These are phyloP conservation scores for Phylloscopus collybita DNA, from an alignment of 2,797 vertebrate species.

Conservation along the genomic window DNA sequence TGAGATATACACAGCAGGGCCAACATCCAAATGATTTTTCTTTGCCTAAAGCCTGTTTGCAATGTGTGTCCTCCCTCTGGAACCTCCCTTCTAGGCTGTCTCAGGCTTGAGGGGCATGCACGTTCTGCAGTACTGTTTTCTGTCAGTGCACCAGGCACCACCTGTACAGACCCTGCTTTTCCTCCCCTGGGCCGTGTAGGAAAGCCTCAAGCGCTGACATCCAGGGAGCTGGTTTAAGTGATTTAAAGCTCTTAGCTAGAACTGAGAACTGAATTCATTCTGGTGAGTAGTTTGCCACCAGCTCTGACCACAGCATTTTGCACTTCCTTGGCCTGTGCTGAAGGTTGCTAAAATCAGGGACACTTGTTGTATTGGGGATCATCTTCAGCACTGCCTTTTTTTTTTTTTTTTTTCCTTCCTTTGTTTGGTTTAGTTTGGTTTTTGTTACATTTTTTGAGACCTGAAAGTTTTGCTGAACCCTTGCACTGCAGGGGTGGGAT, in stretches of 20 bases:
- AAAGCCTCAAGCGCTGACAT: neutral
- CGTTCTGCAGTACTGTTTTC: neutral
- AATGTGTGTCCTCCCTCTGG: neutral
- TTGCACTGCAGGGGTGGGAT: conserved; percentile 61
- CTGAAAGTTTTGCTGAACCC: conserved; percentile 11
- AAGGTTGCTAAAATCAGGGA: conserved; percentile 65
- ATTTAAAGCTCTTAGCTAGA: neutral
- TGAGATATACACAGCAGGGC: neutral
- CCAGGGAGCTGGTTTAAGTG: neutral
- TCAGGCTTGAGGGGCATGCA: neutral
- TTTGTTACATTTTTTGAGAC: neutral
- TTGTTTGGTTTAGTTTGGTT: neutral
- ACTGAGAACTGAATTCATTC: neutral
- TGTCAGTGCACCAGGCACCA: neutral
- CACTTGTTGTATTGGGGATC: conserved; percentile 34
- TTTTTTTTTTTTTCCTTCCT: neutral
- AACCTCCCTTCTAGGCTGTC: neutral
- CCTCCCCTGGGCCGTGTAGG: fast-evolving
- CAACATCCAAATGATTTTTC: neutral
- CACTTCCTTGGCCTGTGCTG: conserved; percentile 64
- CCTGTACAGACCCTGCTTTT: neutral
- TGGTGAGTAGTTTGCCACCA: neutral
- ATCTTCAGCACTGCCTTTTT: conserved; percentile 56
- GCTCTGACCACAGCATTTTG: conserved; percentile 52
- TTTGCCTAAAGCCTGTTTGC: neutral